Base-by-base conservation (phyloP, 2,888 invertebrate genomes). In the Molorchus minor region DNA sequence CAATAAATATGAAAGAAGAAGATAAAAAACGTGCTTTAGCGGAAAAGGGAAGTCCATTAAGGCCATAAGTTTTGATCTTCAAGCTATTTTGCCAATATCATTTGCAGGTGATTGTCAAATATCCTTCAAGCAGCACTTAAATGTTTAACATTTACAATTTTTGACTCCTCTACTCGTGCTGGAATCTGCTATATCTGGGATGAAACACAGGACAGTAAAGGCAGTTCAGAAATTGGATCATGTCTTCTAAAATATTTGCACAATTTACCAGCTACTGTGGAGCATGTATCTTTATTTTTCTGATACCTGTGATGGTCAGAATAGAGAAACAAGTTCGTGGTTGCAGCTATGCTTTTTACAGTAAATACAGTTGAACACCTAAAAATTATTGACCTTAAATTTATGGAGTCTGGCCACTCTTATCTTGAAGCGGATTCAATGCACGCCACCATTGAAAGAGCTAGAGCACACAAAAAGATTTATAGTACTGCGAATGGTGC, bases 81-180 rank as follows among this genome's bases (percentile, higher is more conserved):
- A 47, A 13, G 47, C 47, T 3, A 35, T 47, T 10, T 20, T 47
- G 15, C 20, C 47, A 10, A 19, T 35, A n/a, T 36, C 35, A 4
- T 30, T 19, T 19, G 47, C 35, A 17, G 47, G 35, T 3, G 46
- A 47, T 13, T 29, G 20, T 19, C 35, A 35, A 29, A 49, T 56
- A 15, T 43, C 29, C 21, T 52, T 51, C 35, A 60, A 51, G 16
- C 38, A 35, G 1, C 29, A 56, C 17, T 25, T 60, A 5, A 61
- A 64, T 49, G 59, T 61, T 0, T 66, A 64, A 20, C 64, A 64
- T 49, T 66, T 45, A 66, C 64, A 3, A 62, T 66, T 41, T 60
- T 21, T 55, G 64, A 66, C 44, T 44, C 38, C 12, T 59, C 54
- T 7, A 54, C 33, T 38, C 10, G 13, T 16, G 41, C 46, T 33